Conservation (phyloP, 2,888 invertebrate genomes). For the Rotaria sp. region DNA sequence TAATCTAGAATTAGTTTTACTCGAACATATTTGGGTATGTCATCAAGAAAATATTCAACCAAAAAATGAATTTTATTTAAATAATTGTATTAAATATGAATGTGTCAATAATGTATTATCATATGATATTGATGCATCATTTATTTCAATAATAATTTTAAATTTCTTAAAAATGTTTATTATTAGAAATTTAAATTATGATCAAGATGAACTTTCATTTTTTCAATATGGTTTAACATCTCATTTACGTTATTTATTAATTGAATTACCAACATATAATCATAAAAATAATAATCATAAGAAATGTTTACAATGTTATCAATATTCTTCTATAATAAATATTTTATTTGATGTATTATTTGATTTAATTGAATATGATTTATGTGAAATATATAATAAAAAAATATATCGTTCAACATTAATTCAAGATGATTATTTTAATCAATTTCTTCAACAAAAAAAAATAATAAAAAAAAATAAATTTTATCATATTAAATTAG, state of each 20-base stretch:
- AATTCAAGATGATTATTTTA: slow-evolving; percentile 1
- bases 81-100: neutral
- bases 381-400: neutral
- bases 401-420: neutral
- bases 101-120: neutral
- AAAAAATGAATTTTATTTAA: neutral
- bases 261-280: neutral
- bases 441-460: neutral
- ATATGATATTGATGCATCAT: neutral
- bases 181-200: neutral
- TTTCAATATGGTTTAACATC: neutral
- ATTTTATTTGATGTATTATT: neutral
- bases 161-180: neutral
- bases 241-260: neutral
- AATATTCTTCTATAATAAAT: neutral
- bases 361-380: slow-evolving; percentile 1
- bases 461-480: neutral
- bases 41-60: neutral
- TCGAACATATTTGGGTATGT: neutral
- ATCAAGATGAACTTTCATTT: neutral
- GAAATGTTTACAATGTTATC: neutral
- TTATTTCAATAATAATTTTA: neutral
- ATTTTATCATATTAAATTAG: neutral
- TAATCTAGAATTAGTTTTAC: neutral
- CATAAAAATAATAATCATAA: neutral